Conservation (phyloP, 2,888 invertebrate species). For the Oxystoma pomonae region DNA sequence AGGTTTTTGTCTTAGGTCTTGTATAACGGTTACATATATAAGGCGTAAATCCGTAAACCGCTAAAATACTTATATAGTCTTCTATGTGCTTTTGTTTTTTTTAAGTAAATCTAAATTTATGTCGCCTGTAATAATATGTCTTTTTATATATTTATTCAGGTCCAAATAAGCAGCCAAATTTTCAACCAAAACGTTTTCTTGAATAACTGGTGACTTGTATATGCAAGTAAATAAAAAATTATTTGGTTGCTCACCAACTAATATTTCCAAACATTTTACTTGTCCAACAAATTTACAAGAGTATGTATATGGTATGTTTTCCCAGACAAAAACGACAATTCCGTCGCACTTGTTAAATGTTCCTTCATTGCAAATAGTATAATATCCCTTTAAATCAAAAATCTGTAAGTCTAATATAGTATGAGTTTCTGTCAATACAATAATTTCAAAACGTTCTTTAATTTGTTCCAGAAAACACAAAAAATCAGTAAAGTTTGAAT, state of each 20-base stretch:
- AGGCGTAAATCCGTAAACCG: no score
- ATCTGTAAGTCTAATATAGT: slow-evolving; percentile 23
- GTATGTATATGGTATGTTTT: background rate
- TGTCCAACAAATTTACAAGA: background rate
- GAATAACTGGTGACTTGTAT: background rate
- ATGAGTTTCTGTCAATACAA: slow-evolving; percentile 1
- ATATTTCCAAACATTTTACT: background rate
- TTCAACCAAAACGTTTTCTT: no score
- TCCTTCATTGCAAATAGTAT: background rate
- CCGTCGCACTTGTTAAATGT: slow-evolving; percentile 2
- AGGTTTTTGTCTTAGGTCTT: no score
- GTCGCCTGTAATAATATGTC: no score
- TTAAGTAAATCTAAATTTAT: no score
- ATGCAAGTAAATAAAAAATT: background rate
- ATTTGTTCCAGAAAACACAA: slow-evolving; percentile 2
- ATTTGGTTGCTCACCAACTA: background rate
- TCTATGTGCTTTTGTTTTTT: no score
- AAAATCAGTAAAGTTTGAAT: slow-evolving; percentile 1
- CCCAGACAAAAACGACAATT: background rate
- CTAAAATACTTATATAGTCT: no score
- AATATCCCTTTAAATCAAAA: slow-evolving; percentile 4
- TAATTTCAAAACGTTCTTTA: background rate
- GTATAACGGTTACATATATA: no score
- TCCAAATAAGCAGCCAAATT: no score
- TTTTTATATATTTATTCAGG: no score